Base-by-base conservation (phyloP, 2,797 vertebrate genomes). In the Macropodus opercularis region DNA sequence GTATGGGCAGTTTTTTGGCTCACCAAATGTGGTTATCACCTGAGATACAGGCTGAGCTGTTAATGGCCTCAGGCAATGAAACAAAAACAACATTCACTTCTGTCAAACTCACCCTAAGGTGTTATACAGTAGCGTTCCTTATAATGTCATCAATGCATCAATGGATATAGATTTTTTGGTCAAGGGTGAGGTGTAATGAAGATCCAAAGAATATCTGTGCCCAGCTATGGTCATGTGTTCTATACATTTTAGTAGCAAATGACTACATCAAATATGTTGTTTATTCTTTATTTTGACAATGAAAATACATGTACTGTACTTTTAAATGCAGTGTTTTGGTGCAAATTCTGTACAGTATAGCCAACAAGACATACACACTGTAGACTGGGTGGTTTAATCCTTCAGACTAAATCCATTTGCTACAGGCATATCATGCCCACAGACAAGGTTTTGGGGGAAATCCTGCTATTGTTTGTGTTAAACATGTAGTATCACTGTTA, bases 381-480 rank as follows among this genome's bases (percentile, higher is more conserved):
- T n/a, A n/a, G n/a, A n/a, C 42, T 26, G 39, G 39, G 27, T 53
- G 60, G 66, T 72, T 35, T 58, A 69, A 59, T 64, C 50, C 36
- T 53, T 31, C 18, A 58, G 49, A 48, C 61, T 67, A 55, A 79
- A 79, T 60, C 55, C 60, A 72, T 77, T 77, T 67, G 32, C 47
- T 63, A 51, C 51, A 63, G 21, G 50, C 47, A 11, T 65, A 71
- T 50, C 34, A 51, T 32, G 60, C 63, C 63, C 31, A 53, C 27
- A 64, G 48, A 64, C 51, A 47, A 40, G 47, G 46, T 53, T 58
- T 62, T 50, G 31, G 27, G 29, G 32, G 32, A n/a, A 26, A 65
- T 53, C 57, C 38, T 58, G 23, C 47, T 59, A 23, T 67, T 75
- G 52, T 72, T 74, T 73, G 35, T 63, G 47, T 62, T 43, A 49